Base-by-base conservation (phyloP, 92 coral and sea anemone species). In the Zoanthus solanderi region DNA sequence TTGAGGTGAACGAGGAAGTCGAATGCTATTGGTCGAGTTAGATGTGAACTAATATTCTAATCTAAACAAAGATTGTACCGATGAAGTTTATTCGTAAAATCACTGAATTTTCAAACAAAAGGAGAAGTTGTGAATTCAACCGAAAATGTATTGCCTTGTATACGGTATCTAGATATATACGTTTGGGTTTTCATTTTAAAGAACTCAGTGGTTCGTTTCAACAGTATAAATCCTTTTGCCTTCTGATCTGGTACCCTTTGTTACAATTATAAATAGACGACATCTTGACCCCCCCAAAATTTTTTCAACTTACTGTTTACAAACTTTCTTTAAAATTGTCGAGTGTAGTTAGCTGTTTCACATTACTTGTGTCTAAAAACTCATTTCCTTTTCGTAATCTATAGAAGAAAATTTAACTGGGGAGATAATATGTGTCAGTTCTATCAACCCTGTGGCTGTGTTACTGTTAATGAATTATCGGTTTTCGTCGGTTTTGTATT, bases 1-100 rank as follows among this genome's bases (percentile, higher is more conserved):
- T 58, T 79, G 44, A 15, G 18, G 47, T 48, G 71, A 81, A 81
- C 9, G 61, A 81, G 85, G 85, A 81, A 81, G 85, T 81, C 54
- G 85, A 66, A 61, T 31, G 29, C 18, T 15, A 81, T 81, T 81
- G 85, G 85, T 66, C 46, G 61, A 81, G 44, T n/a, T 56, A 1
- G 11, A 0, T 44, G 85, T 11, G 75, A 57, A 32, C 50, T 65
- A 81, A 81, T 81, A 66, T 65, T 14, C 18, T 37, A 37, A 52
- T 45, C 47, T 31, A 8, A 81, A 66, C 74, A 61, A 79, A 9
- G 37, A 13, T 54, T 23, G 68, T 58, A 58, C 28, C 71, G 32
- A 9, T 45, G 7, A 34, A 77, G 44, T 52, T 77, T 56, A 17
- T 18, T 66, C 42, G 13, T 66, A 81, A 81, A 81, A 81, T 81